Conservation (phyloP, 2,113 vertebrate genomes). For the Syngnathoides biaculeatus region DNA sequence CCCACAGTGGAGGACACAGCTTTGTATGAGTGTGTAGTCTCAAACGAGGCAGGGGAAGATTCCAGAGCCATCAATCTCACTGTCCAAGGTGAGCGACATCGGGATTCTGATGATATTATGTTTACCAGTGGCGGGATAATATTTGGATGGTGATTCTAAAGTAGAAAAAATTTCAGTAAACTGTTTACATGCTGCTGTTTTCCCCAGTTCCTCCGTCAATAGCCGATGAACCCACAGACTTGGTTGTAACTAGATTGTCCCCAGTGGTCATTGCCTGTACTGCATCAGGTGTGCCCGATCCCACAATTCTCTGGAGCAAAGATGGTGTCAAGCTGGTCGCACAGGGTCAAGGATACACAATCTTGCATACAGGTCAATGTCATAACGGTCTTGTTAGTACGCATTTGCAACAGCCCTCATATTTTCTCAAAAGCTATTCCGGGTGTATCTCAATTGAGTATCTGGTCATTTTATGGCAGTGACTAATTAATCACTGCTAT, state of each 20-base stretch:
- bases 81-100: constrained; percentile 79
- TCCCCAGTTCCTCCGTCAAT: constrained; percentile 89
- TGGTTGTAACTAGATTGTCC: constrained; percentile 81
- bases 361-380: constrained; percentile 82
- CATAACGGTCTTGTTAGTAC: background rate
- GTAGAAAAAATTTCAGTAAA: background rate
- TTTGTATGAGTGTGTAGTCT: constrained; percentile 82
- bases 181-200: constrained; percentile 2
- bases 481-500: background rate
- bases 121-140: background rate
- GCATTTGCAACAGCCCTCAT: background rate
- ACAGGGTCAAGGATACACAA: constrained; percentile 78
- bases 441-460: background rate
- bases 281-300: constrained; percentile 83
- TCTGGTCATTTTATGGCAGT: background rate
- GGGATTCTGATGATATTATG: background rate
- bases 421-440: background rate
- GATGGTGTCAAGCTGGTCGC: constrained; percentile 78
- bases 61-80: constrained; percentile 75
- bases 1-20: constrained; percentile 90
- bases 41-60: constrained; percentile 86
- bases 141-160: background rate
- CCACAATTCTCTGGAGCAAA: constrained; percentile 87
- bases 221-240: constrained; percentile 87
- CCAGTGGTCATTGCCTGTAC: constrained; percentile 85